phyloP scores from a whole-genome alignment of 2,797 vertebrate species.

The Cuniculus paca region DNA sequence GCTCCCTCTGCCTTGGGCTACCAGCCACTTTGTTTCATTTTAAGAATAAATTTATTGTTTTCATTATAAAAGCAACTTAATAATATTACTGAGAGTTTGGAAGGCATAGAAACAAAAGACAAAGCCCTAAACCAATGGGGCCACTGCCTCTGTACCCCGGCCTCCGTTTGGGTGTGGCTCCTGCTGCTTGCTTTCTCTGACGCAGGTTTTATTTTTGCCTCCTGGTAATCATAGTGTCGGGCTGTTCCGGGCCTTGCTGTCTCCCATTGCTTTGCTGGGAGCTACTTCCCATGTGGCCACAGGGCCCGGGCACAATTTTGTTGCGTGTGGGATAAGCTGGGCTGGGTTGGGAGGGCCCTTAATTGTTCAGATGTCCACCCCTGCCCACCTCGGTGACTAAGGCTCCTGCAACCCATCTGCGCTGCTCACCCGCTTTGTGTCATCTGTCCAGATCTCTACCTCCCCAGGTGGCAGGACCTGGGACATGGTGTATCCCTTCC shows the following conservation, averaged over 20 bases:
- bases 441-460: background rate
- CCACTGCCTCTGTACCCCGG: background rate
- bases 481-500: background rate
- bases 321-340: slow-evolving; percentile 37
- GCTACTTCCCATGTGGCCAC: background rate
- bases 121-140: background rate
- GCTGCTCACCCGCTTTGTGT: background rate
- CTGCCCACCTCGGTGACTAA: background rate
- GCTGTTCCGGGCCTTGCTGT: slow-evolving; percentile 32
- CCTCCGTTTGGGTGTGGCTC: slow-evolving; percentile 65
- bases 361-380: background rate
- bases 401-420: background rate
- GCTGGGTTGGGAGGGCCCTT: background rate
- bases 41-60: slow-evolving; percentile 77
- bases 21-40: background rate
- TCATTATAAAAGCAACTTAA: slow-evolving; percentile 74
- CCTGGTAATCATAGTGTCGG: slow-evolving; percentile 71
- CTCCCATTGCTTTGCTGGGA: slow-evolving; percentile 58
- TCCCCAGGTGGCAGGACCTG: background rate
- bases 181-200: slow-evolving; percentile 68
- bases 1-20: background rate
- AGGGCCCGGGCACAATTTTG: slow-evolving; percentile 46
- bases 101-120: slow-evolving; percentile 78
- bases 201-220: slow-evolving; percentile 79
- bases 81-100: slow-evolving; percentile 52